Base-by-base conservation (phyloP, 2,888 invertebrate species). In the Clitarchus hookeri region DNA sequence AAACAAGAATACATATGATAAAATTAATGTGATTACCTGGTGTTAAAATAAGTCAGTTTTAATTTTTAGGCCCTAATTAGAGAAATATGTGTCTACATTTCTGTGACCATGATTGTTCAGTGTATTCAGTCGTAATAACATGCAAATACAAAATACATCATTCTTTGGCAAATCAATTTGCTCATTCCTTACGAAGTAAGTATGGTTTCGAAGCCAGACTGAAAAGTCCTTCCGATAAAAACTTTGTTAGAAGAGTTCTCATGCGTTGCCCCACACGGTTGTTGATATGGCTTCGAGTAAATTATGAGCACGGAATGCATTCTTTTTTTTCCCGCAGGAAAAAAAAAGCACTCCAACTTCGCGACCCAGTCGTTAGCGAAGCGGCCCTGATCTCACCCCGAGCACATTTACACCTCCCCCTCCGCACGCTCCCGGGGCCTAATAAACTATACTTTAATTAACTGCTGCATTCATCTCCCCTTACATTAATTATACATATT, bases 231-330 rank as follows among this genome's bases (percentile, higher is more conserved):
- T 23, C 0, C 16, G 65, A 23, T 65, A 1, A 65, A 65, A 65
- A 65, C 65, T 65, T 65, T 65, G n/a, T 19, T 65, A 19, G 23
- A 23, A 65, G 65, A 65, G n/a, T 19, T 23, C 16, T 9, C 65
- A 23, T 65, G 19, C 6, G 65, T 23, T 65, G 65, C 16, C 65
- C 65, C 65, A 8, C 65, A 23, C n/a, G 19, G 65, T 65, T 65
- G 65, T 65, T 65, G 65, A 65, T 65, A 23, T 65, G 65, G 65
- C 65, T 65, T n/a, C n/a, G 19, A 44, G 87, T 87, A 85, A 87
- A 86, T 85, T 86, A 86, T 86, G 86, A 83, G 85, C 26, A 19
- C 26, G 65, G 78, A 65, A 65, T 65, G n/a, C 65, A n/a, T 23
- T 65, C 65, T 65, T 65, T 65, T 65, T 65, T 65, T 65, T 65